Base-by-base conservation (phyloP, 2,888 invertebrate species). In the Drosophila fulvimacula region DNA sequence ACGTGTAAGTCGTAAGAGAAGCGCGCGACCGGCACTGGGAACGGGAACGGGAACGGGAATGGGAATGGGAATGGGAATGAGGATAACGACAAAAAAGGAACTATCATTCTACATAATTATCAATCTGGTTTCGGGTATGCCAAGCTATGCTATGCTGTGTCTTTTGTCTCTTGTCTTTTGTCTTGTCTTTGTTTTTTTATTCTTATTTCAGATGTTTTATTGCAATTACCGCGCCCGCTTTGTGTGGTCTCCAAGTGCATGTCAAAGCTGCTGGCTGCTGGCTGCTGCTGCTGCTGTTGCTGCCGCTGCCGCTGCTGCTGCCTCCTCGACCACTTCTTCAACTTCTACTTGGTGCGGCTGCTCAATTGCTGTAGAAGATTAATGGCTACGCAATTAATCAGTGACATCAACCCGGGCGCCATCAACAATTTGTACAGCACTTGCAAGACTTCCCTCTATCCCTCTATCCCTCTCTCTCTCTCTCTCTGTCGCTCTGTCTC, bases 381-480 rank as follows among this genome's bases (percentile, higher is more conserved):
- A 92, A 92, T 92, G 92, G 91, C 91, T 81, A 86, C 88, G 83
- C 91, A 91, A 91, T 91, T 92, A 90, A 91, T 91, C 91, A 90
- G 79, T 74, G 60, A 71, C 71, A 76, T 44, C 63, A 51, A 44
- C 39, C 58, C 38, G 79, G 86, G 88, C 90, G 90, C 90, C 88
- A 83, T 89, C 86, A 69, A 74, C 62, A 53, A 79, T 79, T 74
- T 73, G 44, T 49, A 42, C 57, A 36, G 73, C 86, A 83, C 82
- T 88, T 89, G 80, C 63, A 62, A 36, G 38, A 88, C 82, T 82
- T 82, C 82, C 71, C n/a, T 46, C 27, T 10, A 10, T 38, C 17
- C 6, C 44, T 9, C 57, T 19, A 7, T 51, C 13, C 36, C n/a
- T 53, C 59, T 60, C 52, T 65, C 58, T 73, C 56, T 57, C 66